Base-by-base conservation (phyloP, 2,888 invertebrate species). In the Folsomia candida region DNA sequence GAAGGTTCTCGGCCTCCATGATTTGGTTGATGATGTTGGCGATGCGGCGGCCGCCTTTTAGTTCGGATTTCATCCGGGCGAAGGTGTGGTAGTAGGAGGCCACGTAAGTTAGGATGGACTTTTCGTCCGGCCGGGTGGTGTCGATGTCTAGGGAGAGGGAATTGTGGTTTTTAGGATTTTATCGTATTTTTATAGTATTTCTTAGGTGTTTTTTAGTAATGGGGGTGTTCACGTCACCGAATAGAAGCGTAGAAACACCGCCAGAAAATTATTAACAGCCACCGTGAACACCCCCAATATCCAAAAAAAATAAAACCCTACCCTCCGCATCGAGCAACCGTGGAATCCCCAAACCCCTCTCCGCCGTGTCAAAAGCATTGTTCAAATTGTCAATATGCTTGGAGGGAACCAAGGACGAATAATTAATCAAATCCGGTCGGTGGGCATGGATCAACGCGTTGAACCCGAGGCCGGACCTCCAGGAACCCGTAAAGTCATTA, bases 41-140 rank as follows among this genome's bases (percentile, higher is more conserved):
- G 82, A 99, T 97, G 82, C 98, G 88, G 81, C 94, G 89, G 37
- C 97, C 97, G 80, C 97, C 97, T 83, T 97, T 98, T 86, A 94
- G 93, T 83, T 98, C 98, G 82, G 94, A 96, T 87, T 97, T 98
- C 95, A 98, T 97, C 80, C 97, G 88, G 59, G 98, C 97, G 86
- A 99, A 99, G 70, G 97, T 97, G 85, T 99, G 98, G 85, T 99
- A 99, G 85, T 97, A 98, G 20, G 96, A 95, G 1, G 98, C 97
- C 51, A 99, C 97, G 83, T 99, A 99, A 25, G 98, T 99, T 87
- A 99, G 93, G 82, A 99, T 94, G 37, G 97, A 97, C 85, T 97
- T 98, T 86, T 99, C 99, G 83, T 98, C 98, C 0, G 97, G 97
- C 60, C 94, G 88, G 67, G 87, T 89, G 0, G 92, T 94, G 85